A percentile compares a stretch with the other conserved stretches of the same genome.
Conservation (phyloP, 92 coral and sea anemone species). For the Phenganax marumi region DNA sequence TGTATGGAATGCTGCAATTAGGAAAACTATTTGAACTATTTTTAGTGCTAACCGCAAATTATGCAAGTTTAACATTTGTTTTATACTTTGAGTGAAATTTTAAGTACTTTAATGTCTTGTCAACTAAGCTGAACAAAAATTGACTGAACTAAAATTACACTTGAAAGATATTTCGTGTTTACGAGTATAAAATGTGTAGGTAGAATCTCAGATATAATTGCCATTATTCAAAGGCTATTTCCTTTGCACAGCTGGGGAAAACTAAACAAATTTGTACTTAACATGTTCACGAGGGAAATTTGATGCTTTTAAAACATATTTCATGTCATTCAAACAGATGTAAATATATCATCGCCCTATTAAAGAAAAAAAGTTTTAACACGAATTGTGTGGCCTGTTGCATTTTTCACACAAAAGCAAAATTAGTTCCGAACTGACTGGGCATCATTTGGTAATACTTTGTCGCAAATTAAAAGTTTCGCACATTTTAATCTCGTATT, state of each 20-base stretch:
- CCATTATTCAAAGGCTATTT: slow-evolving; percentile 1
- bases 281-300: not conserved
- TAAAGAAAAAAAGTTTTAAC: not conserved
- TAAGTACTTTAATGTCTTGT: not conserved
- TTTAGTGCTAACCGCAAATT: not conserved
- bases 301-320: slow-evolving; percentile 2
- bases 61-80: not conserved
- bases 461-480: not conserved
- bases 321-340: too few relatives aligned
- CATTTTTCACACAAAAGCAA: not conserved
- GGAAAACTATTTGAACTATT: not conserved
- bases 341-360: not conserved
- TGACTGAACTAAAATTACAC: not conserved
- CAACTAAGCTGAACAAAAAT: not conserved
- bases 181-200: not conserved
- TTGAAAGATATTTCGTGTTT: not conserved
- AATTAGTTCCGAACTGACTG: not conserved
- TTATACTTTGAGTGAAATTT: not conserved
- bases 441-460: not conserved
- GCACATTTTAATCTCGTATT: not conserved
- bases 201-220: not conserved
- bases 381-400: not conserved
- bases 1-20: not conserved
- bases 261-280: not conserved
- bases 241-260: not conserved